Evolutionary conservation across 2,797 vertebrate genomes (phyloP).

Genomic region (Lithobates sylvaticus): DNA sequence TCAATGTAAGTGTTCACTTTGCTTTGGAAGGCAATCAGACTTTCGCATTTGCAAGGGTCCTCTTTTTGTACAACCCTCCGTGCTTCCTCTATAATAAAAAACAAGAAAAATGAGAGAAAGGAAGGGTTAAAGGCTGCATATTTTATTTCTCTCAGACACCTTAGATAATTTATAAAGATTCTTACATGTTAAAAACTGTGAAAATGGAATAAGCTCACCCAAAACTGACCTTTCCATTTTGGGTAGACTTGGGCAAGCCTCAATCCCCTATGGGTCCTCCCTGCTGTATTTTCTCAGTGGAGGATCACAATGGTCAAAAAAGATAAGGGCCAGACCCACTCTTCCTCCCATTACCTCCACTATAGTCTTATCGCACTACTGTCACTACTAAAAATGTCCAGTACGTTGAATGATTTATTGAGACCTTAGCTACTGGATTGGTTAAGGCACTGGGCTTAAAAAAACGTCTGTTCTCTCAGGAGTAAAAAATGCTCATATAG

Average conservation of each 20-base stretch:
- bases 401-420: not conserved
- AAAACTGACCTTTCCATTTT: not conserved
- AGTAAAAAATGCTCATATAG: no score
- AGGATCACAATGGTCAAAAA: no score
- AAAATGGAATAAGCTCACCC: not conserved
- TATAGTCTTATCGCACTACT: not conserved
- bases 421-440: not conserved
- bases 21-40: slow-evolving; percentile 87
- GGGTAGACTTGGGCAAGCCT: no score
- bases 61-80: slow-evolving; percentile 77
- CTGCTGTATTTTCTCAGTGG: not conserved
- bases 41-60: slow-evolving; percentile 91
- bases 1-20: slow-evolving; percentile 85
- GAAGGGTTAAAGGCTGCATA: not conserved
- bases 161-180: not conserved
- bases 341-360: not conserved
- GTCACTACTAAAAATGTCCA: not conserved
- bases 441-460: no score
- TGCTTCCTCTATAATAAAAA: slow-evolving; percentile 78
- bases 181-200: not conserved
- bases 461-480: no score
- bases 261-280: not conserved
- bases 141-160: no score
- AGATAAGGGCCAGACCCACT: not conserved
- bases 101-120: not conserved